Percentiles rank a stretch among this genome's conserved stretches.
phyloP scores from a whole-genome alignment of 2,888 invertebrate species.

The Pristionchus japonicus region DNA sequence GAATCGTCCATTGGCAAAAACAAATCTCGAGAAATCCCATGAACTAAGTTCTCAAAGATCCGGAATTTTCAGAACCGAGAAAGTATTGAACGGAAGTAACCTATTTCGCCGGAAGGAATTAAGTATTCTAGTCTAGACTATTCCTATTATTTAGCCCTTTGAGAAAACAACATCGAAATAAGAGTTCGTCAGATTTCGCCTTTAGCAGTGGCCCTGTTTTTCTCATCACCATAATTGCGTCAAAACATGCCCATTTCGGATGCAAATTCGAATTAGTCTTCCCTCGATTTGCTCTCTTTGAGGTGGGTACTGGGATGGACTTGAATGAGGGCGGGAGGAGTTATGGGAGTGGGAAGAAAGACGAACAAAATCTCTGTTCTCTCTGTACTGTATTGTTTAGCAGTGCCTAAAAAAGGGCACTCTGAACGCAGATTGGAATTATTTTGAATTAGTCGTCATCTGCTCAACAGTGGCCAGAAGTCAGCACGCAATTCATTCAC shows the following conservation, averaged over 20 bases:
- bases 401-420: too few species aligned
- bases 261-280: not conserved
- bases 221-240: not conserved
- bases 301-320: not conserved
- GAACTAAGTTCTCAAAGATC: not conserved
- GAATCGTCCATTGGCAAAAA: not conserved
- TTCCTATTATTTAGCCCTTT: not conserved
- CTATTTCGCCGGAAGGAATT: not conserved
- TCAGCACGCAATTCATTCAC: too few species aligned
- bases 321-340: not conserved
- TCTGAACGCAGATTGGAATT: too few species aligned
- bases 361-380: too few species aligned
- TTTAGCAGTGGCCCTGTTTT: not conserved
- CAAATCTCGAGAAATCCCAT: not conserved
- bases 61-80: not conserved
- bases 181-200: not conserved
- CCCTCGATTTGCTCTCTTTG: not conserved
- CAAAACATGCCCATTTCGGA: conserved; percentile 1
- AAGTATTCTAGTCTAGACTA: not conserved
- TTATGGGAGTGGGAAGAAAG: too few species aligned
- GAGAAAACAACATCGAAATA: not conserved
- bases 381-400: too few species aligned
- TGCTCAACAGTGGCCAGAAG: too few species aligned
- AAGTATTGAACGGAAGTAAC: not conserved
- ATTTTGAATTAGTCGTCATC: too few species aligned